A percentile compares a stretch with the other conserved stretches of the same genome.
Conservation (phyloP, 2,797 vertebrate genomes). For the Rhinogobio ventralis region DNA sequence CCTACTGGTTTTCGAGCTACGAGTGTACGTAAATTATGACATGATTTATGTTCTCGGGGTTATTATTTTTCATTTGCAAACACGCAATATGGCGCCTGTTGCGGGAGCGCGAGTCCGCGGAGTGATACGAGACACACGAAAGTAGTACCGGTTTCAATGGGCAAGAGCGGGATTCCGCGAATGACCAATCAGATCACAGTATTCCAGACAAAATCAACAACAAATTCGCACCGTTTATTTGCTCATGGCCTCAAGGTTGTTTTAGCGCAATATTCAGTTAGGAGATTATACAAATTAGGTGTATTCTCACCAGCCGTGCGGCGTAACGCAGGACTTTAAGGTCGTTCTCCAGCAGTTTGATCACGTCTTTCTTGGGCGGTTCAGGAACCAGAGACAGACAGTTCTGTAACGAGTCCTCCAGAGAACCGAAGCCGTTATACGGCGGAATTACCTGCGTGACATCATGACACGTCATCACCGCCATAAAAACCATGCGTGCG, state of each 20-base stretch:
- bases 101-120: background rate
- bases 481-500: background rate
- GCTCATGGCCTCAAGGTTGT: background rate
- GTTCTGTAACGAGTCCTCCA: slow-evolving; percentile 93
- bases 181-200: no score
- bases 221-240: no score
- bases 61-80: no score
- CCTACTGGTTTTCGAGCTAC: no score
- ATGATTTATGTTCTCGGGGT: no score
- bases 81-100: background rate
- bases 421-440: slow-evolving; percentile 90
- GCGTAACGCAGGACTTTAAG: slow-evolving; percentile 86
- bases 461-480: background rate
- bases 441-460: slow-evolving; percentile 83
- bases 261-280: background rate
- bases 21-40: no score
- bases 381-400: slow-evolving; percentile 87
- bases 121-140: background rate
- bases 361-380: slow-evolving; percentile 82
- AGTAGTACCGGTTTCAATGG: background rate
- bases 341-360: slow-evolving; percentile 87
- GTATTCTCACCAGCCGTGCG: slow-evolving; percentile 82
- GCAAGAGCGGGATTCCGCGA: background rate
- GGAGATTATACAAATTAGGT: background rate
- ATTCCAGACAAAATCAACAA: background rate